Evolutionary conservation across 2,888 invertebrate species (phyloP).

Genomic region (Hesperia comma): DNA sequence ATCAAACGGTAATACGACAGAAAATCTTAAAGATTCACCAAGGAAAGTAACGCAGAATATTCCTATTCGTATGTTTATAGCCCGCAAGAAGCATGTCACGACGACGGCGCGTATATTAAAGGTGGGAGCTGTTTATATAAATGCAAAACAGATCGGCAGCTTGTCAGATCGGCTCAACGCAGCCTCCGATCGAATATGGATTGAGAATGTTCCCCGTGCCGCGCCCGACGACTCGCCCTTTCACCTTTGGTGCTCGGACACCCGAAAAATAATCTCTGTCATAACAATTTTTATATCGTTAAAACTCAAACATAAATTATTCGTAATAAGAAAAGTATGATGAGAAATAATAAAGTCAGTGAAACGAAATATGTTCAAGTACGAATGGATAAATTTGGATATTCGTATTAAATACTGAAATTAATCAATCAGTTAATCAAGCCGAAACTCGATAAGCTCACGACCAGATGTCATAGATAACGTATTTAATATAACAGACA

Average conservation of each 20-base stretch:
- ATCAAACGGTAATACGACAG: too few species aligned
- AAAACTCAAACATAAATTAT: conserved; percentile 5
- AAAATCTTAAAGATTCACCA: neutral
- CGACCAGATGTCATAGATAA: too few species aligned
- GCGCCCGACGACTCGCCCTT: conserved; percentile 67
- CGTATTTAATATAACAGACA: too few species aligned
- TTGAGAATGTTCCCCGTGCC: conserved; percentile 76
- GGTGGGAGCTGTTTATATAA: conserved; percentile 82
- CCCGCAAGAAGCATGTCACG: conserved; percentile 52
- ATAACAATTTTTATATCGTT: conserved; percentile 31
- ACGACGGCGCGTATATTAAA: conserved; percentile 66
- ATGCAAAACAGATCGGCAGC: conserved; percentile 83
- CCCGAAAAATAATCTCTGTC: conserved; percentile 76
- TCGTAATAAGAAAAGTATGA: neutral
- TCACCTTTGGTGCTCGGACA: conserved; percentile 74
- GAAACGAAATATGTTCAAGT: too few species aligned
- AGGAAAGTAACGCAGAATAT: neutral
- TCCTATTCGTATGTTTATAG: conserved; percentile 4
- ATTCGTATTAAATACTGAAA: too few species aligned
- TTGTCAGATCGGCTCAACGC: conserved; percentile 82
- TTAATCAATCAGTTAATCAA: too few species aligned
- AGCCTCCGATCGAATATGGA: conserved; percentile 83
- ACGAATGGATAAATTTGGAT: too few species aligned
- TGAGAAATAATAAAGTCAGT: too few species aligned
- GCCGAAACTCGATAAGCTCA: too few species aligned